phyloP scores from a whole-genome alignment of 2,113 vertebrate genomes.

The Lepisosteus oculatus region DNA sequence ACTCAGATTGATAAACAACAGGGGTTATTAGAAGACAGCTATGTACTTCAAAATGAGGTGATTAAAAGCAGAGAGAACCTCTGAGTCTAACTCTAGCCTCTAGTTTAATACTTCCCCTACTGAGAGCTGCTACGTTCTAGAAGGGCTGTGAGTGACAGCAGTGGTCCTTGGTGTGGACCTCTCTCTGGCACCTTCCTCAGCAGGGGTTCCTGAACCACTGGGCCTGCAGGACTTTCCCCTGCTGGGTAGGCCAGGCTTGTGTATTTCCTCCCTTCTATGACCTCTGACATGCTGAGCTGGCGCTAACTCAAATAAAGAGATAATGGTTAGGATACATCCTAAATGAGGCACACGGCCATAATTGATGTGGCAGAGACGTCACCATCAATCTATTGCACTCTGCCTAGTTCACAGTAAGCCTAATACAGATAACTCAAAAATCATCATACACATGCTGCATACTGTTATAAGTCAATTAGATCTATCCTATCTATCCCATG shows the following conservation, averaged over 20 bases:
- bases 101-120: constrained; percentile 30
- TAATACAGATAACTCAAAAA: constrained; percentile 24
- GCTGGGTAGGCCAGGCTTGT: constrained; percentile 45
- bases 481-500: constrained; percentile 53
- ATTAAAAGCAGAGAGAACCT: constrained; percentile 19
- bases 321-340: constrained; percentile 56
- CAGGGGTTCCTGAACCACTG: constrained; percentile 55
- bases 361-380: constrained; percentile 73
- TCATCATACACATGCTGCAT: constrained; percentile 36
- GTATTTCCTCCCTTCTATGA: constrained; percentile 44
- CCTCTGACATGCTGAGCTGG: constrained; percentile 58
- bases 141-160: constrained; percentile 62
- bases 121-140: constrained; percentile 43
- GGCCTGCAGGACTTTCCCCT: constrained; percentile 57
- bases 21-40: too few species aligned
- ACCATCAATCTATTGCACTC: constrained; percentile 65
- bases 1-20: too few species aligned
- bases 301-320: constrained; percentile 51
- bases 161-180: constrained; percentile 56
- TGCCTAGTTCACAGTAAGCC: constrained; percentile 34
- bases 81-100: constrained; percentile 35
- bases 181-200: constrained; percentile 69
- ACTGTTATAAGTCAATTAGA: constrained; percentile 64
- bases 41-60: not conserved
- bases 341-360: constrained; percentile 55